Evolutionary conservation across 2,797 vertebrate species (phyloP), one percentile per base, ranked within the genome.

Genomic region (Megaceryle alcyon): DNA sequence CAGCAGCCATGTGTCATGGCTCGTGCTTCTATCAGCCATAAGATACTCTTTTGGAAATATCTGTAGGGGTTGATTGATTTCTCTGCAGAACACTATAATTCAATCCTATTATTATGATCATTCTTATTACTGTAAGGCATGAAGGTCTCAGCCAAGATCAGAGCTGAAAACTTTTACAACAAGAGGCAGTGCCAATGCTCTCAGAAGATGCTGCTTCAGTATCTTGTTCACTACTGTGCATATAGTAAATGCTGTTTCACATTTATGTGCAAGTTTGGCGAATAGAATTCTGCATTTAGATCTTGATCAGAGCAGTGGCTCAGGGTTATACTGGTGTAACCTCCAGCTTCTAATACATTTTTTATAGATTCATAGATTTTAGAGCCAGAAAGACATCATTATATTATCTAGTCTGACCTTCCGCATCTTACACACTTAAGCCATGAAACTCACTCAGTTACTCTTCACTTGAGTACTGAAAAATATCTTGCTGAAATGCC

Each of bases 91-190:
- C 25, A 31, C 43, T 39, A 7, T 66, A 41, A 86, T 49, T 78
- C 87, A 77, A 18, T 80, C 80, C 39, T 37, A 13, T 63, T 69
- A 10, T 76, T 43, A 10, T 60, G 43, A 35, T 35, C 46, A 44
- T 31, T 57, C 41, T 22, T 21, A 76, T 70, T 56, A 37, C 35
- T 51, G n/a, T 9, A 83, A 82, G 39, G 35, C 80, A 61, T 76
- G 70, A 77, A 76, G 88, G 39, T 84, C 80, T 82, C 81, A 92
- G 70, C 39, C 90, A 92, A 63, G 59, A 88, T 41, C 56, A 82
- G 56, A 82, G 25, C 54, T 76, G 54, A 51, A 76, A 76, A 60
- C 39, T 88, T 94, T 80, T 66, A 39, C 17, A 75, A 41, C n/a
- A 66, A 70, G 31, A 75, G 22, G 35, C 59, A 59, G 39, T 53